Percentiles rank a stretch among this genome's conserved stretches.
Conservation (phyloP, 2,888 invertebrate genomes). For the Lobophora halterata region DNA sequence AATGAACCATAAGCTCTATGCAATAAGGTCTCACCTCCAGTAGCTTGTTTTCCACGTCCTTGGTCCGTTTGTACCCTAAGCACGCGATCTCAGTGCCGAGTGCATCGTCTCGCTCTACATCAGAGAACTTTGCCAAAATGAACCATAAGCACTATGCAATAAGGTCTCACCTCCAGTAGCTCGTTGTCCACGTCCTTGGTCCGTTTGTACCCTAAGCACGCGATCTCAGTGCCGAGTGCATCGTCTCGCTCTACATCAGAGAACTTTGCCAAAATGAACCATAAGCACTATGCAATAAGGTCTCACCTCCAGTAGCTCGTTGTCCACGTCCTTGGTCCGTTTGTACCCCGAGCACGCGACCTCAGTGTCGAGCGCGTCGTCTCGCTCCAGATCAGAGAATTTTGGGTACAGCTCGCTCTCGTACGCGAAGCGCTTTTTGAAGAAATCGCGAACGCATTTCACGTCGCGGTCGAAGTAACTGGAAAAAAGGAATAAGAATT, state of each 20-base stretch:
- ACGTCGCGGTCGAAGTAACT: slow-evolving; percentile 98
- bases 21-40: too few relatives aligned
- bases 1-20: too few relatives aligned
- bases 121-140: too few relatives aligned
- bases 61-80: too few relatives aligned
- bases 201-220: too few relatives aligned
- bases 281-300: not conserved
- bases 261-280: too few relatives aligned
- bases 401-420: slow-evolving; percentile 91
- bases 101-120: too few relatives aligned
- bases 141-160: too few relatives aligned
- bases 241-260: slow-evolving; percentile 88
- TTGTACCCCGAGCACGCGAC: slow-evolving; percentile 96
- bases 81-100: too few relatives aligned
- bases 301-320: slow-evolving; percentile 82
- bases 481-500: not conserved
- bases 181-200: slow-evolving; percentile 91
- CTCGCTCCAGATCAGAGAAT: slow-evolving; percentile 88
- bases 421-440: slow-evolving; percentile 92
- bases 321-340: slow-evolving; percentile 90
- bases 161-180: slow-evolving; percentile 72
- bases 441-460: slow-evolving; percentile 93
- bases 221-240: slow-evolving; percentile 92
- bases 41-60: too few relatives aligned
- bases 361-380: slow-evolving; percentile 92